These are phyloP conservation scores for Philhelius pedissequus DNA, from an alignment of 2,888 invertebrate genomes.

Conservation along the genomic window DNA sequence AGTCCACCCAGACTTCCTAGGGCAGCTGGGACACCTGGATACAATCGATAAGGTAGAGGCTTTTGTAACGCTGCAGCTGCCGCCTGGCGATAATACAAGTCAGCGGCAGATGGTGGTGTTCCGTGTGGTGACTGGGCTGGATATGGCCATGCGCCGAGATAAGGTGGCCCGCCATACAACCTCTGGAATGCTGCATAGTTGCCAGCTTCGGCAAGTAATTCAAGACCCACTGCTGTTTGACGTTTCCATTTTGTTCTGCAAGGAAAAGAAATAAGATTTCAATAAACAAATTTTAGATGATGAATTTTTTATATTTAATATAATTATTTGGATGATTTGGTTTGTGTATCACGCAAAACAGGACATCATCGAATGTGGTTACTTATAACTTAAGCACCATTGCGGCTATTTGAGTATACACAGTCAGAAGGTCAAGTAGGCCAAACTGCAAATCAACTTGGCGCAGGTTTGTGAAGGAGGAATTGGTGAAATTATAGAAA, in stretches of 20 bases:
- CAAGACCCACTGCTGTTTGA: conserved; percentile 98
- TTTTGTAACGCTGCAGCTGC: conserved; percentile 91
- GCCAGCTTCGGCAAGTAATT: conserved; percentile 97
- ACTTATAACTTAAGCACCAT: too few species aligned
- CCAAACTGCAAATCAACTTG: too few species aligned
- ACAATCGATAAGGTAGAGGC: conserved; percentile 87
- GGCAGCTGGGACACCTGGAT: conserved; percentile 78
- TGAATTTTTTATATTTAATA: too few species aligned
- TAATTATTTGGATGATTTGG: too few species aligned
- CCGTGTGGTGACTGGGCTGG: conserved; percentile 83
- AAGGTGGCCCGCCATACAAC: conserved; percentile 89
- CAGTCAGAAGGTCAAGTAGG: too few species aligned
- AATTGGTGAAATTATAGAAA: too few species aligned
- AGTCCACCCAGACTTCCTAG: conserved; percentile 74
- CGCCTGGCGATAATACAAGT: conserved; percentile 90
- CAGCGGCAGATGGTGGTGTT: conserved; percentile 84
- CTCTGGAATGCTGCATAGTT: conserved; percentile 99
- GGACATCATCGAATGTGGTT: too few species aligned
- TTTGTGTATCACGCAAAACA: too few species aligned
- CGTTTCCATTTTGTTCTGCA: conserved; percentile 98
- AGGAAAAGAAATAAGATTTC: conserved; percentile 39
- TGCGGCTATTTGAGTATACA: too few species aligned
- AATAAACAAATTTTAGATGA: too few species aligned
- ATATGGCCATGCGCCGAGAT: conserved; percentile 83
- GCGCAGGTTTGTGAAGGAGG: too few species aligned